A percentile compares a stretch with the other conserved stretches of the same genome.
Evolutionary conservation across 2,888 invertebrate genomes (phyloP).

Genomic region (Lithophane leautieri): DNA sequence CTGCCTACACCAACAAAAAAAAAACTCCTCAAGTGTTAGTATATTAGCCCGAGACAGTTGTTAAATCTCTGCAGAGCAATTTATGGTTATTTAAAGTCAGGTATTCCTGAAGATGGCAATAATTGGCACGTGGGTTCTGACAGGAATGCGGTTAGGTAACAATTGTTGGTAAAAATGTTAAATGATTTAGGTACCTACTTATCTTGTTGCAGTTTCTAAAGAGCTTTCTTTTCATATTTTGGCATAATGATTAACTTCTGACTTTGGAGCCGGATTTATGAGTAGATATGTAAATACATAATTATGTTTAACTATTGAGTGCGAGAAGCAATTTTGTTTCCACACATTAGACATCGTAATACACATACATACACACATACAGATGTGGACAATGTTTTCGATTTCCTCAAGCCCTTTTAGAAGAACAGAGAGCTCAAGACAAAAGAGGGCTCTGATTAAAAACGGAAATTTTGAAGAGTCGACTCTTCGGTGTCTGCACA

Average conservation of each 20-base stretch:
- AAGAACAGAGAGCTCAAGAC: slow-evolving; percentile 42
- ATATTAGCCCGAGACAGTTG: slow-evolving; percentile 38
- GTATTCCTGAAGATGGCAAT: slow-evolving; percentile 2
- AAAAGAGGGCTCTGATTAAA: slow-evolving; percentile 63
- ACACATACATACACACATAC: background rate
- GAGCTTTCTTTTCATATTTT: background rate
- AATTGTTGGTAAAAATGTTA: background rate
- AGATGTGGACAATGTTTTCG: slow-evolving; percentile 35
- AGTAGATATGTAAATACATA: background rate
- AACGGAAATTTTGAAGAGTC: slow-evolving; percentile 55
- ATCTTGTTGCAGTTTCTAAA: background rate
- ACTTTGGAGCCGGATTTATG: background rate
- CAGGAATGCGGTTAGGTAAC: slow-evolving; percentile 7
- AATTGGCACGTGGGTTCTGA: background rate
- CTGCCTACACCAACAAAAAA: slow-evolving; percentile 68
- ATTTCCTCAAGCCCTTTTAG: slow-evolving; percentile 36
- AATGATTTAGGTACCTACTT: background rate
- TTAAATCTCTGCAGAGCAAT: slow-evolving; percentile 45
- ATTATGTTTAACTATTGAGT: slow-evolving; percentile 1
- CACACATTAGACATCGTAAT: background rate
- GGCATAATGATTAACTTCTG: background rate
- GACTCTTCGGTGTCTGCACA: slow-evolving; percentile 45
- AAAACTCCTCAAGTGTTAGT: slow-evolving; percentile 34
- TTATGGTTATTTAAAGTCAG: slow-evolving; percentile 4
- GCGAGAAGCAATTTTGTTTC: slow-evolving; percentile 1